Evolutionary conservation across 2,888 invertebrate species (phyloP), one percentile per base, ranked within the genome.

Genomic region (Drosophila siamana): DNA sequence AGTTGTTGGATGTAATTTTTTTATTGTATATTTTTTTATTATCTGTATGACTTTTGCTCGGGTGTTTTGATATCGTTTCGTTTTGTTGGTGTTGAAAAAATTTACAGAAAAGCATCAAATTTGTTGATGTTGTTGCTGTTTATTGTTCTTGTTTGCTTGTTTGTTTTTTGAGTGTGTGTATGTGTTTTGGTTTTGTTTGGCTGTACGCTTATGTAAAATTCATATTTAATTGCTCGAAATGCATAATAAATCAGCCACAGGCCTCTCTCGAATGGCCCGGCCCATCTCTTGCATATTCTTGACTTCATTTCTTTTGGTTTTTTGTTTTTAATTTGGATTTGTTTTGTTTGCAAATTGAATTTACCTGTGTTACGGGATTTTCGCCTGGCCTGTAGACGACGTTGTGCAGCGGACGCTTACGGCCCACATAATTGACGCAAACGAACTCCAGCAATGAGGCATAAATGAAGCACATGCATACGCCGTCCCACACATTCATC

Each of bases 401-500:
- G 92, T 97, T 97, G 93, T 97, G 97, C 69, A 97, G 94, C 54
- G 97, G 97, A 85, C 97, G 93, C 92, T 97, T 98, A 65, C 98
- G 94, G 73, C 98, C 98, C 76, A 98, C 97, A 93, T 98, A 98
- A 94, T 98, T 98, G 90, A 98, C 98, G 93, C 97, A 97, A 56
- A 98, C 98, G 92, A 98, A 98, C 93, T 98, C 98, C 87, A 98
- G 94, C 66, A 98, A 94, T 55, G 97, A 97, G 67, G 98, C 98
- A 93, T 98, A 98, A 92, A 98, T 98, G 94, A 98, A 98, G 93
- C 97, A 98, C 98, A 98, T 98, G 93, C 98, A 98, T 77, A 98
- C 98, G 68, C 98, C 98, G 92, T 98, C 98, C 98, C 98, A 98
- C 54, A 98, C 97, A 93, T 98, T 98, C 98, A 98, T 98, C 44